Conservation (phyloP, 2,888 invertebrate genomes). For the Agrochola macilenta region DNA sequence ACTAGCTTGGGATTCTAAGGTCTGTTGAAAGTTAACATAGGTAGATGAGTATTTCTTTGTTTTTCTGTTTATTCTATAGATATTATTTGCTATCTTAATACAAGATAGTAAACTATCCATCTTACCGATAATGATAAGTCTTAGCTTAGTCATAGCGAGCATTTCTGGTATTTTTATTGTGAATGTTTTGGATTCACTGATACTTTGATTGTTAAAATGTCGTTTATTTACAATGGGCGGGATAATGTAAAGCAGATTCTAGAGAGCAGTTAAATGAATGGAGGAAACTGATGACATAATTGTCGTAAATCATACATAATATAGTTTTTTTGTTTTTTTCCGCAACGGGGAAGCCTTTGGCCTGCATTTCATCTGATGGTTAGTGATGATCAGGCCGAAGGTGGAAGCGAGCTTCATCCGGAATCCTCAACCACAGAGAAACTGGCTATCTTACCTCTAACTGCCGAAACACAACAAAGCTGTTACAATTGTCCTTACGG, state of each 20-base stretch:
- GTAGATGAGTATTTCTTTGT: slow-evolving; percentile 4
- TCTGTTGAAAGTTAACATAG: not conserved
- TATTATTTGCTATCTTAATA: slow-evolving; percentile 27
- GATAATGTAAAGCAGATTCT: not conserved
- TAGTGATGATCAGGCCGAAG: too few species aligned
- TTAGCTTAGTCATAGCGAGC: slow-evolving; percentile 24
- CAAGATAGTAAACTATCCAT: slow-evolving; percentile 23
- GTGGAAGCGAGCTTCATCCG: too few species aligned
- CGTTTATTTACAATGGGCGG: not conserved
- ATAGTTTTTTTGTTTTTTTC: too few species aligned
- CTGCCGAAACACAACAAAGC: too few species aligned
- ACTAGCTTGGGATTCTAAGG: not conserved
- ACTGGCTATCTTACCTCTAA: too few species aligned
- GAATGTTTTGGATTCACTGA: slow-evolving; percentile 11
- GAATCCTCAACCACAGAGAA: too few species aligned
- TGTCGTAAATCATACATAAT: not conserved
- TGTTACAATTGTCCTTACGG: too few species aligned
- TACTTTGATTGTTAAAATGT: slow-evolving; percentile 1
- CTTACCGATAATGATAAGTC: slow-evolving; percentile 31
- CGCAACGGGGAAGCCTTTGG: too few species aligned
- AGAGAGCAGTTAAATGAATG: not conserved
- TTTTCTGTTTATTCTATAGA: slow-evolving; percentile 1
- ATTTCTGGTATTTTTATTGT: slow-evolving; percentile 29
- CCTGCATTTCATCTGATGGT: too few species aligned
- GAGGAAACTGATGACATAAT: not conserved